These are phyloP conservation scores for Rhimphoctona megacephalus DNA, from an alignment of 2,888 invertebrate genomes.

Conservation along the genomic window DNA sequence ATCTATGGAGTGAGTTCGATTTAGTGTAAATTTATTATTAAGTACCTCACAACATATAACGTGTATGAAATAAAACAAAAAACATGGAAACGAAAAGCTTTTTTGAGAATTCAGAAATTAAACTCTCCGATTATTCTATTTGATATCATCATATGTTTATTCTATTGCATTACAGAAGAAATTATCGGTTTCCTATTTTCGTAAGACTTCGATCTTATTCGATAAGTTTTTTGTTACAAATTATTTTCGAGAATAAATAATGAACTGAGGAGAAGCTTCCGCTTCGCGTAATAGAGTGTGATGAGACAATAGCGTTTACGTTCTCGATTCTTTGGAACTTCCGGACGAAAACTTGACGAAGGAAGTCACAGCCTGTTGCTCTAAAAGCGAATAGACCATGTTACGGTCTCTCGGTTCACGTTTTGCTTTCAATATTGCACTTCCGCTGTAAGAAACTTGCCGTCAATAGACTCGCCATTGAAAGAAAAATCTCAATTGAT, in stretches of 20 bases:
- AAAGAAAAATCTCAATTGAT: constrained; percentile 41
- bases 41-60: not conserved
- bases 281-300: constrained; percentile 20
- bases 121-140: no score
- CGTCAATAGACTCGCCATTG: constrained; percentile 34
- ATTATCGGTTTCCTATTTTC: no score
- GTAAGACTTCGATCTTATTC: no score
- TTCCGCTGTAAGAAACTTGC: constrained; percentile 45
- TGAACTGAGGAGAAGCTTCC: not conserved
- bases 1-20: constrained; percentile 51
- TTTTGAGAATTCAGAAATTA: no score
- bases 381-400: not conserved
- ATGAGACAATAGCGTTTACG: constrained; percentile 53
- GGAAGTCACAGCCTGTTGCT: not conserved
- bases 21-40: not conserved
- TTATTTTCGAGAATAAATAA: not conserved
- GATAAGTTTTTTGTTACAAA: not conserved
- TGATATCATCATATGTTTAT: no score
- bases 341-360: constrained; percentile 27
- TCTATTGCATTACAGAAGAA: no score
- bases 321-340: constrained; percentile 54
- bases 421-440: constrained; percentile 57
- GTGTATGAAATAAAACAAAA: not conserved
- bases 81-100: no score
- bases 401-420: constrained; percentile 28